These are phyloP conservation scores for Calycopis cecrops DNA, from an alignment of 1,140 invertebrate species.

Conservation along the genomic window DNA sequence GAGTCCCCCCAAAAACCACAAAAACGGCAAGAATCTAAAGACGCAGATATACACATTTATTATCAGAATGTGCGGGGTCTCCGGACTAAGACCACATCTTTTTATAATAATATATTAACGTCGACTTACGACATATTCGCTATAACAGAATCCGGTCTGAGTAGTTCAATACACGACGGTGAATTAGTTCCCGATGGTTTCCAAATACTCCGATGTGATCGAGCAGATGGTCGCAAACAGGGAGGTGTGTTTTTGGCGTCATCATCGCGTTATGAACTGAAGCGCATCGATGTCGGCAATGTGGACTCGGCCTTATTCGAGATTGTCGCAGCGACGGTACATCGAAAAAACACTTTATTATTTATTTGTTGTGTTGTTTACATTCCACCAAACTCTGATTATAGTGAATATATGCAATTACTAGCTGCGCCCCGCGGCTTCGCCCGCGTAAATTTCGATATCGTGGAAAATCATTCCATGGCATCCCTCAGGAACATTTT, in stretches of 20 bases:
- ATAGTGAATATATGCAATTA: too few species aligned
- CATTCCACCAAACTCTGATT: too few species aligned
- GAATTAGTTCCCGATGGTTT: not conserved
- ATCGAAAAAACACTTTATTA: too few species aligned
- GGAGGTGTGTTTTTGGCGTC: conserved; percentile 19
- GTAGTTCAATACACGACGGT: not conserved
- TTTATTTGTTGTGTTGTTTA: too few species aligned
- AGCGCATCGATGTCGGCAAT: not conserved
- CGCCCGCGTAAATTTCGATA: too few species aligned
- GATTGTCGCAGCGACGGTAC: too few species aligned
- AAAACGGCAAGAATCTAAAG: not conserved
- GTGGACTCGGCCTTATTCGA: not conserved
- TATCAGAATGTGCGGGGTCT: not conserved
- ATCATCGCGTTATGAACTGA: conserved; percentile 20
- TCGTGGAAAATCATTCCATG: too few species aligned
- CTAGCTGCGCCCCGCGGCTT: too few species aligned
- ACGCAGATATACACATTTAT: not conserved
- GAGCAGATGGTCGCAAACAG: conserved; percentile 3
- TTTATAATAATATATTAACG: not conserved
- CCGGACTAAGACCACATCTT: not conserved
- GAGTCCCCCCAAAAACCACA: not conserved
- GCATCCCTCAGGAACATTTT: too few species aligned
- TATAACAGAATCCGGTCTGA: not conserved
- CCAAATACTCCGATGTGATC: not conserved
- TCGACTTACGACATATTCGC: not conserved